Evolutionary conservation across 2,113 vertebrate genomes (phyloP), one percentile per base, ranked within the genome.

Genomic region (Dendrocopos noguchii): DNA sequence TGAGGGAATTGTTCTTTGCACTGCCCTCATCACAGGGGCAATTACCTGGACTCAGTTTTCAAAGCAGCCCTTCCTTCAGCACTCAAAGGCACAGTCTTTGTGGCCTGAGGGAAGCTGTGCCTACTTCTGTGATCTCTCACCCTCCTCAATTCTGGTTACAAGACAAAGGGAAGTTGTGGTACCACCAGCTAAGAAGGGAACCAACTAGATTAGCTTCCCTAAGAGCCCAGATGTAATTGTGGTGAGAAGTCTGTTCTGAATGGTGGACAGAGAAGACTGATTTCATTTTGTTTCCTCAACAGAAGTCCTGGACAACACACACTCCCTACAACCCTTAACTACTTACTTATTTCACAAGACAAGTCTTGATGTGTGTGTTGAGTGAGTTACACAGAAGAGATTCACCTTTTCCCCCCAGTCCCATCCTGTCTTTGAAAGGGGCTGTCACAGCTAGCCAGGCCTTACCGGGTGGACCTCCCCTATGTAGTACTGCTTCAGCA

Each of bases 401-500:
- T 9, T 39, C 20, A 20, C 34, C 3, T 18, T 44, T 28, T 12
- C 11, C 67, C 67, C 36, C 24, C 36, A 13, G 20, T 42, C 55
- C 52, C 39, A 47, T 8, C 10, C 10, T 4, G 4, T 7, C 9
- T 18, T 3, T 42, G 42, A 47, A 18, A 28, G n/a, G 15, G 11
- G 57, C 34, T 21, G n/a, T 53, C 15, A 12, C 42, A n/a, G 31
- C 60, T 72, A 44, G 29, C 39, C 9, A 29, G 72, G 22, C 90
- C 97, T 97, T 98, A 99, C 99, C 98, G 98, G 97, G 70, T 99
- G 98, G 55, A 99, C 68, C 81, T 99, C 99, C 50, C 99, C 99
- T 6, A 99, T 90, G 71, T 97, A 98, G 97, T 98, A 99, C 94
- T 99, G 98, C 91, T 98, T 96, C 5, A 99, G 98, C 99, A 99